phyloP scores from a whole-genome alignment of 2,888 invertebrate genomes.

The Hyposoter dolosus region DNA sequence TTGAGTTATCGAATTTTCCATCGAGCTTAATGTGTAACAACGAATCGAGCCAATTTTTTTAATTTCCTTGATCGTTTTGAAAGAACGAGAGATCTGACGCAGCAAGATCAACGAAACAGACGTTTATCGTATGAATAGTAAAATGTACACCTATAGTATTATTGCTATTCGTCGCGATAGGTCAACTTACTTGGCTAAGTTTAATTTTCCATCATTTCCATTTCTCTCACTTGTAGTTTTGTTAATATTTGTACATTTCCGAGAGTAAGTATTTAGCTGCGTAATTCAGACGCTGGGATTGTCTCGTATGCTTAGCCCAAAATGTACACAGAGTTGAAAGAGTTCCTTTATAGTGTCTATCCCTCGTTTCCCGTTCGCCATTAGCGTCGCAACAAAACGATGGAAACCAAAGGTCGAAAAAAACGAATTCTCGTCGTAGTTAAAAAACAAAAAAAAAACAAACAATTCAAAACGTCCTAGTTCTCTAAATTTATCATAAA shows the following conservation, averaged over 20 bases:
- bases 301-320: conserved; percentile 58
- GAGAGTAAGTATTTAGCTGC: conserved; percentile 70
- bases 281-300: conserved; percentile 73
- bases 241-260: conserved; percentile 77
- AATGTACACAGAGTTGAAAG: conserved; percentile 58
- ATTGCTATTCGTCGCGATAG: conserved; percentile 80
- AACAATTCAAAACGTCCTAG: conserved; percentile 23
- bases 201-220: conserved; percentile 45
- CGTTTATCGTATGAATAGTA: conserved; percentile 69
- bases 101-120: conserved; percentile 72
- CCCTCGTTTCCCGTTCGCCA: conserved; percentile 5
- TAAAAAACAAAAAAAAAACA: background rate
- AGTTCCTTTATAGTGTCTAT: background rate
- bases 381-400: conserved; percentile 21
- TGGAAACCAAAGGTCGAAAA: background rate
- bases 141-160: conserved; percentile 79
- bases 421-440: background rate
- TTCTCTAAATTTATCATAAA: conserved; percentile 57
- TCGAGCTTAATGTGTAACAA: background rate
- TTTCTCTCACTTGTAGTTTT: conserved; percentile 8
- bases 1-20: background rate
- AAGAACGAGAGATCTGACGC: conserved; percentile 63
- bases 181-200: conserved; percentile 76
- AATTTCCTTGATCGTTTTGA: background rate
- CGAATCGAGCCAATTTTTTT: too few species aligned